A percentile compares a stretch with the other conserved stretches of the same genome.
Conservation (phyloP, 1,140 invertebrate genomes). For the Diachasmimorpha longicaudata region DNA sequence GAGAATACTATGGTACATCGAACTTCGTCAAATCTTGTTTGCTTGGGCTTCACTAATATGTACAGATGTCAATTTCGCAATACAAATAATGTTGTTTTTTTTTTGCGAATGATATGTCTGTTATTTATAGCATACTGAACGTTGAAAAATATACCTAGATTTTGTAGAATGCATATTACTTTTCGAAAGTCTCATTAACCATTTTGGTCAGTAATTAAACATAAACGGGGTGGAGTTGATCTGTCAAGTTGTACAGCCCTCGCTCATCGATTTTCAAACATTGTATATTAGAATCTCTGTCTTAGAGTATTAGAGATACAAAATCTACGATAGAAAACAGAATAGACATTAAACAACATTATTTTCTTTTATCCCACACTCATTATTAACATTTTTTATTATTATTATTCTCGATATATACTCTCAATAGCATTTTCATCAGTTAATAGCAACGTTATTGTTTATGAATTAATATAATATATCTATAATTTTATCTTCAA, state of each 20-base stretch:
- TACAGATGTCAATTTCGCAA: not conserved
- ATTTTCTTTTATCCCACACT: conserved; percentile 45
- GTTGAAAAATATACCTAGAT: not conserved
- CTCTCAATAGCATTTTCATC: conserved; percentile 34
- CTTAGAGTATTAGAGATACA: conserved; percentile 63
- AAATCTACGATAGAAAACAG: conserved; percentile 64
- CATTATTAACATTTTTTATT: conserved; percentile 52
- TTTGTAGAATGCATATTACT: not conserved
- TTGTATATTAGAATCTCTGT: conserved; percentile 53
- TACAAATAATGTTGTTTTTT: not conserved
- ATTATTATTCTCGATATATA: conserved; percentile 29
- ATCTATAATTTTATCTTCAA: not conserved
- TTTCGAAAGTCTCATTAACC: not conserved
- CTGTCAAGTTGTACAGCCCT: not conserved
- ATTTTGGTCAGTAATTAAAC: not conserved
- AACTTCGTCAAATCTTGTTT: not conserved
- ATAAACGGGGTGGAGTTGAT: not conserved
- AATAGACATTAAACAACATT: conserved; percentile 54
- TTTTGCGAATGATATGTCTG: conserved; percentile 4
- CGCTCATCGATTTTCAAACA: conserved; percentile 15
- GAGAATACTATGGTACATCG: conserved; percentile 7
- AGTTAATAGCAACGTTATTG: conserved; percentile 21
- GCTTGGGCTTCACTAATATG: not conserved
- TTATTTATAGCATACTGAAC: not conserved
- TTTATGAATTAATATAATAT: not conserved